A percentile compares a stretch with the other conserved stretches of the same genome.
Conservation (phyloP, 2,888 invertebrate species). For the Metallyticus violacea region DNA sequence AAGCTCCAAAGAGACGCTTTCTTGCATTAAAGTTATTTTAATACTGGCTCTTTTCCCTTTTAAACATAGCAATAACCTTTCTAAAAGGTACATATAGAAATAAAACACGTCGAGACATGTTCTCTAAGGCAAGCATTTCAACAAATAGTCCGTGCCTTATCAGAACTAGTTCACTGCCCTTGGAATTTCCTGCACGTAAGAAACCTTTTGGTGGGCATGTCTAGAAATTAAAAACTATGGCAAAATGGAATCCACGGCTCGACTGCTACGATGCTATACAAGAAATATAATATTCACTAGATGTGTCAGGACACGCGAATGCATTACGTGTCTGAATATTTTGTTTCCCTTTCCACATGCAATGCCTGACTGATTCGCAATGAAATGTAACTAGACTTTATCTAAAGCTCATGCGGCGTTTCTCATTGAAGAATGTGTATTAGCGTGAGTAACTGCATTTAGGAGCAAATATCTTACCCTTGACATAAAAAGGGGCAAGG, state of each 20-base stretch:
- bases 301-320: background rate
- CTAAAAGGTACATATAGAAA: background rate
- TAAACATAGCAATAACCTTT: background rate
- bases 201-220: background rate
- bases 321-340: background rate
- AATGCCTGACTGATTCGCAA: background rate
- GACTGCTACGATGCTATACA: background rate
- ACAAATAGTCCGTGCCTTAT: background rate
- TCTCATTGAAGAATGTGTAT: background rate
- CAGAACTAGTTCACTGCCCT: background rate
- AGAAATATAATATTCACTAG: background rate
- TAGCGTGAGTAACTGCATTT: no score
- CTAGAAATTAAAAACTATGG: background rate
- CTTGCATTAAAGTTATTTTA: background rate
- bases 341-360: background rate
- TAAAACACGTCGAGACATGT: background rate
- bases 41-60: background rate
- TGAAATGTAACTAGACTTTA: background rate
- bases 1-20: no score
- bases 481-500: background rate
- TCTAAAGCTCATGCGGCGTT: background rate
- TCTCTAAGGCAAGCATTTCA: background rate
- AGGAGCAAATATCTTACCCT: background rate
- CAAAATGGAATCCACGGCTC: background rate
- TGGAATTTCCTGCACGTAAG: background rate